A percentile compares a stretch with the other conserved stretches of the same genome.
Conservation (phyloP, 2,888 invertebrate genomes). For the Branchipolynoe longqiensis region DNA sequence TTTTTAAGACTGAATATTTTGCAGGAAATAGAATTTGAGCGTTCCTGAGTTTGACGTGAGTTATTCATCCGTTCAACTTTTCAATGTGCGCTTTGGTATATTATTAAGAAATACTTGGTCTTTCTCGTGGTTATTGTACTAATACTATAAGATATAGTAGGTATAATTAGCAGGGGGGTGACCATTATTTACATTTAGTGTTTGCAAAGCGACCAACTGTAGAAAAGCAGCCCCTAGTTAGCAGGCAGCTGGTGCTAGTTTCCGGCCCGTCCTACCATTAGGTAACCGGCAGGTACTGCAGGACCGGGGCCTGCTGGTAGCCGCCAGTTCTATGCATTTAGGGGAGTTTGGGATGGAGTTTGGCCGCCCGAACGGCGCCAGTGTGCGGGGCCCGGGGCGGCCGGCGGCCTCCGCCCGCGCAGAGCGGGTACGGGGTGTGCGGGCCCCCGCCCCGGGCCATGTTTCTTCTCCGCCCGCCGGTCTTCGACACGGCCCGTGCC, state of each 20-base stretch:
- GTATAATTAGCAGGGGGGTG: too few species aligned
- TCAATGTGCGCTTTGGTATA: too few species aligned
- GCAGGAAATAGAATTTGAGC: too few species aligned
- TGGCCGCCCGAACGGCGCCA: constrained; percentile 45
- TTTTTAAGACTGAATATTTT: too few species aligned
- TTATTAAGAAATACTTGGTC: too few species aligned
- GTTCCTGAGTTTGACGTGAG: too few species aligned
- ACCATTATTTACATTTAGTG: too few species aligned
- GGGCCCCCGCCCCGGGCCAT: constrained; percentile 9
- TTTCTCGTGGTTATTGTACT: too few species aligned
- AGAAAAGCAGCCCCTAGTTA: too few species aligned
- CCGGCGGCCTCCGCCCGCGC: constrained; percentile 3
- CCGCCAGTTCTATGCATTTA: not conserved
- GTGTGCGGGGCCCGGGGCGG: constrained; percentile 26
- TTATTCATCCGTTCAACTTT: too few species aligned
- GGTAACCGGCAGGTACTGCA: constrained; percentile 1
- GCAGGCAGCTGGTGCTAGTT: constrained; percentile 19
- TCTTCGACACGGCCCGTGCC: not conserved
- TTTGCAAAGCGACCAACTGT: too few species aligned
- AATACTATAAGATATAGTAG: too few species aligned
- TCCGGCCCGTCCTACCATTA: not conserved
- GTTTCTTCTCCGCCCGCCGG: not conserved
- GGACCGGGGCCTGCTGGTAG: not conserved
- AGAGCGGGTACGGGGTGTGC: constrained; percentile 26
- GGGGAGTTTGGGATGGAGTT: not conserved